Base-by-base conservation (phyloP, 2,888 invertebrate genomes). In the Synergus umbraculus region DNA sequence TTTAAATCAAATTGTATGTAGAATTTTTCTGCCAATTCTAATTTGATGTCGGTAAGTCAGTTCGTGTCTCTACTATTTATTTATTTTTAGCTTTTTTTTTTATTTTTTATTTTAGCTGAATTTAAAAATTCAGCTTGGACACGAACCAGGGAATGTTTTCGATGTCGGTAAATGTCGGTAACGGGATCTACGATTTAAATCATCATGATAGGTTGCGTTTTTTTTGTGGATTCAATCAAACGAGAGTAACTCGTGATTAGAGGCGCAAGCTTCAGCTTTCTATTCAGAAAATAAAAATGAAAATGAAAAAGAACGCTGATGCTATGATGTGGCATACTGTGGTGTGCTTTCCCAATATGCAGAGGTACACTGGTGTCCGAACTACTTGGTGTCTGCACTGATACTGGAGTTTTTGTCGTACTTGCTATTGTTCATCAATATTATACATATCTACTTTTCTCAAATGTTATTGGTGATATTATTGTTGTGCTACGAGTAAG, bases 391-490 rank as follows among this genome's bases (percentile, higher is more conserved):
- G 90, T 91, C 86, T 87, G 90, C 90, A 90, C 90, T 88, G 83
- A 85, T 87, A 88, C 86, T 87, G 87, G 86, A 87, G 82, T 91
- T 84, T 86, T 88, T 91, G 91, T 91, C 89, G 90, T 91, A 90
- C 86, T 88, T 90, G 90, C 90, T 91, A 91, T 83, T 86, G 81
- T 80, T 58, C 81, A 83, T 83, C 81, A 79, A 81, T 83, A 80
- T 79, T 77, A 78, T 77, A 80, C 58, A 77, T 76, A 78, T 76
- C 37, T 79, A 79, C 73, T 85, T 58, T 82, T 84, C 79, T 79
- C 78, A 80, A 84, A 78, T 87, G 84, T 87, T 82, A 82, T 83
- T 81, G 82, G 83, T 73, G 73, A 80, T 46, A 85, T 83, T 82
- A 82, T 86, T 82, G 85, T 83, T 86, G 87, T 87, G 86, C 86